Evolutionary conservation across 2,888 invertebrate species (phyloP).

Genomic region (Mamestra brassicae): DNA sequence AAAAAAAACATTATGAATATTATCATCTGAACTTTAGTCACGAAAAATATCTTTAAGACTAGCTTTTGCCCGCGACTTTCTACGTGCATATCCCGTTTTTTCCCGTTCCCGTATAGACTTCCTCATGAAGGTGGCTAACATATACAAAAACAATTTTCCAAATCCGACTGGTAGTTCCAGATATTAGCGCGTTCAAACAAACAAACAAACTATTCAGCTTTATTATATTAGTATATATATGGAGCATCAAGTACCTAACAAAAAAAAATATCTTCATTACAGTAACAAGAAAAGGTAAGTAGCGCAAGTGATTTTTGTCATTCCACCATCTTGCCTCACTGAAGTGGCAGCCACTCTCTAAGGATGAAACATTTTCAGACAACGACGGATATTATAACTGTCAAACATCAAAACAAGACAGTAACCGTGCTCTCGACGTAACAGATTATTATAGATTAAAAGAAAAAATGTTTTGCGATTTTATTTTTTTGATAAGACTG

Average conservation of each 20-base stretch:
- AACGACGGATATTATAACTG: constrained; percentile 78
- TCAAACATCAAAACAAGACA: constrained; percentile 70
- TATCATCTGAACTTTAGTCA: neutral
- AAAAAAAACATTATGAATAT: neutral
- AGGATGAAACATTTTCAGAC: constrained; percentile 74
- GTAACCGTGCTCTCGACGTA: constrained; percentile 49
- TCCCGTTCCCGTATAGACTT: too few species aligned
- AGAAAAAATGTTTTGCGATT: constrained; percentile 16
- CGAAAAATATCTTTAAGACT: neutral
- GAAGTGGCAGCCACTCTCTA: constrained; percentile 57
- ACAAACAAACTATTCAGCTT: too few species aligned
- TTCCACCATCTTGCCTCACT: constrained; percentile 58
- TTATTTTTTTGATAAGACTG: constrained; percentile 32
- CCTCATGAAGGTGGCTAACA: too few species aligned
- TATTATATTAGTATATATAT: too few species aligned
- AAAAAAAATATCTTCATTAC: constrained; percentile 13
- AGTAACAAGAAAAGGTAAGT: constrained; percentile 26
- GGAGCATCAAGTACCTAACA: neutral
- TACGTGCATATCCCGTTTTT: too few species aligned
- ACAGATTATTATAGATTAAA: constrained; percentile 40
- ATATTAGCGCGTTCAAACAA: too few species aligned
- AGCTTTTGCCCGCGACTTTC: neutral
- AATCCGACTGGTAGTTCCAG: too few species aligned
- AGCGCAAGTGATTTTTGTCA: constrained; percentile 50
- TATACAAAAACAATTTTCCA: too few species aligned